Evolutionary conservation across 2,797 vertebrate species (phyloP), one percentile per base, ranked within the genome.

Genomic region (Lepilemur ruficaudatus): DNA sequence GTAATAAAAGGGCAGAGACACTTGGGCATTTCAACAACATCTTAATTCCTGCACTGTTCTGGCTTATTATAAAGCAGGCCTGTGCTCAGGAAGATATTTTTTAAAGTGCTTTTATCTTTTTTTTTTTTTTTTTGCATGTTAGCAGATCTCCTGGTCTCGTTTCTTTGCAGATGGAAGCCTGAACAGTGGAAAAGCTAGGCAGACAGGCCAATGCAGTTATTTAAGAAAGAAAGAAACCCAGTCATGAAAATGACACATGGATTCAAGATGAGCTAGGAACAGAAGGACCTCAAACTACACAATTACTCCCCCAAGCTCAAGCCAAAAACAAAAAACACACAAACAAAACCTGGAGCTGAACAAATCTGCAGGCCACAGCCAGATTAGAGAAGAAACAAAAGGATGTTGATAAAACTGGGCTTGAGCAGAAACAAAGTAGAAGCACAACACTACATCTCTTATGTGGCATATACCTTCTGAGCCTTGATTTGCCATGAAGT

Each of bases 1-100:
- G 95, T 96, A 97, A 97, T 98, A 98, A 98, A 98, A 98, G 95
- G 91, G 96, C 91, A 91, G 88, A 80, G 91, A 89, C 97, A 94
- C 97, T 84, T 43, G 28, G 84, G 92, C 90, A 94, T 98, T 97
- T 97, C 91, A 93, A 95, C 97, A 97, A 96, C 92, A n/a, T 96
- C 96, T 97, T 96, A 97, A 97, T 95, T 97, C 97, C 79, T 1
- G 0, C 61, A 28, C 89, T 97, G 96, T 22, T 97, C 95, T 97
- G 92, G 93, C 87, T 67, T 92, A 94, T 92, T 95, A 97, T 76
- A 97, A 92, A 67, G 93, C 61, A 95, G 92, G 93, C 96, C 96
- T 69, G 72, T 75, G 88, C n/a, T 67, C 52, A 96, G 83, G 57
- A 85, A 96, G 96, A 70, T 70, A 41, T 89, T 81, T 73, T 75